phyloP scores from a whole-genome alignment of 2,797 vertebrate species.

The Choloepus didactylus region DNA sequence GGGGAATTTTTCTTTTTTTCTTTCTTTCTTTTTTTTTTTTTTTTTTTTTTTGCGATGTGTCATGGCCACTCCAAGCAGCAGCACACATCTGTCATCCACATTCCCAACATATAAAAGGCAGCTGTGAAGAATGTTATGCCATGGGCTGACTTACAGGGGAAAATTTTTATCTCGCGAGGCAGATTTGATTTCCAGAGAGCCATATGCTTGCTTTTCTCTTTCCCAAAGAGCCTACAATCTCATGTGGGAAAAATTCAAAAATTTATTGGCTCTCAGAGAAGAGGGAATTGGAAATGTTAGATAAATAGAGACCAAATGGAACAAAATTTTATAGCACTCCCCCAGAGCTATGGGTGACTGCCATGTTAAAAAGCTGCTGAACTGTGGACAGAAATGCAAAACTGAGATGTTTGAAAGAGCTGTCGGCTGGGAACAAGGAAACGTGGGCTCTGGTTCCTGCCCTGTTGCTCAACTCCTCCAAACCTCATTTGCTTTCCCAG shows the following conservation, averaged over 20 bases:
- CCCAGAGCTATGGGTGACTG: neutral
- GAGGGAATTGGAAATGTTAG: slow-evolving; percentile 80
- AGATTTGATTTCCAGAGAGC: slow-evolving; percentile 77
- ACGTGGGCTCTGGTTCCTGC: fast-evolving
- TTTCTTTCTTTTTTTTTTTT: too few species aligned
- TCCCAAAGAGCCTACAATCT: slow-evolving; percentile 84
- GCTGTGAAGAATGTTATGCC: neutral
- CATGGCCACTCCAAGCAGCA: neutral
- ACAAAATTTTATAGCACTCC: neutral
- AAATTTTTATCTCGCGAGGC: slow-evolving; percentile 50
- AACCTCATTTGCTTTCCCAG: neutral
- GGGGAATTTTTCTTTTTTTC: neutral
- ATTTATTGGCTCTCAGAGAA: slow-evolving; percentile 85
- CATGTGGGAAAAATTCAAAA: slow-evolving; percentile 86
- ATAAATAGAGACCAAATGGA: slow-evolving; percentile 81
- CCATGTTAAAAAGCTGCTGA: neutral
- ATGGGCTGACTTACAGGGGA: neutral
- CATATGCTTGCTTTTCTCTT: slow-evolving; percentile 86
- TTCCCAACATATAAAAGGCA: neutral
- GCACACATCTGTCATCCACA: neutral
- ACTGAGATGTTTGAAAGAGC: neutral
- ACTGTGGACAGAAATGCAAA: neutral
- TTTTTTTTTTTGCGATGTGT: neutral
- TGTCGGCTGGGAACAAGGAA: neutral
- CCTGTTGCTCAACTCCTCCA: neutral